A percentile compares a stretch with the other conserved stretches of the same genome.
These are phyloP conservation scores for Acrocephalus scirpaceus DNA, from an alignment of 2,797 vertebrate genomes.

Conservation along the genomic window DNA sequence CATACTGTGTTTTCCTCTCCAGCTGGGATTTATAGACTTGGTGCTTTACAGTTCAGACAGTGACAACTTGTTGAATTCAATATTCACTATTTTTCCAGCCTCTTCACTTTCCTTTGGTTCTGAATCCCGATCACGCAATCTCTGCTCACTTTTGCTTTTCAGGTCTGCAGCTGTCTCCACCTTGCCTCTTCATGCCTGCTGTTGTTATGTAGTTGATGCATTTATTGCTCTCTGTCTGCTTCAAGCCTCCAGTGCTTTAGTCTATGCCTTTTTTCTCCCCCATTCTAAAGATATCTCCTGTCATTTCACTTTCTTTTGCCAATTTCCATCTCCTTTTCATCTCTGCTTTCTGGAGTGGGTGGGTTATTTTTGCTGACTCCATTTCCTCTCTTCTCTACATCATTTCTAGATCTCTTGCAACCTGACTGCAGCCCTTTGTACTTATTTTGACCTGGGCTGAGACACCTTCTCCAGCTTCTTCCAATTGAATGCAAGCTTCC, in stretches of 20 bases:
- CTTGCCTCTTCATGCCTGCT: not conserved
- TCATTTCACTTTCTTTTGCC: slow-evolving; percentile 43
- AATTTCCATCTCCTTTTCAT: slow-evolving; percentile 34
- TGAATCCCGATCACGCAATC: not conserved
- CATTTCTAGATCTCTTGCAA: not conserved
- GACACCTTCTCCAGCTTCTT: not conserved
- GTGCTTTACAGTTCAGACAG: not conserved
- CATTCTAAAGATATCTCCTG: slow-evolving; percentile 8
- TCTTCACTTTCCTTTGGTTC: not conserved
- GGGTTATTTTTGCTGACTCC: slow-evolving; percentile 39
- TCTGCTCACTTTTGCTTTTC: not conserved
- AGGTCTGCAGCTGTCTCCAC: not conserved
- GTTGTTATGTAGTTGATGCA: not conserved
- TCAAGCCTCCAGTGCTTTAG: slow-evolving; percentile 13
- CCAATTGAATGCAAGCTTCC: not conserved
- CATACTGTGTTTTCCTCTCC: not conserved
- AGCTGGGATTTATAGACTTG: not conserved
- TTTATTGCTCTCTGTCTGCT: not conserved
- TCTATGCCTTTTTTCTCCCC: not conserved
- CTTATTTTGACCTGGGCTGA: not conserved
- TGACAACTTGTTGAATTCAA: not conserved
- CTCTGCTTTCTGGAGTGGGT: not conserved
- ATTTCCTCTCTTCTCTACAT: slow-evolving; percentile 7
- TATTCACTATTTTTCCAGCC: not conserved
- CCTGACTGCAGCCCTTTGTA: not conserved